A percentile compares a stretch with the other conserved stretches of the same genome.
Conservation (phyloP, 2,888 invertebrate genomes). For the Drosophila nigricruria region DNA sequence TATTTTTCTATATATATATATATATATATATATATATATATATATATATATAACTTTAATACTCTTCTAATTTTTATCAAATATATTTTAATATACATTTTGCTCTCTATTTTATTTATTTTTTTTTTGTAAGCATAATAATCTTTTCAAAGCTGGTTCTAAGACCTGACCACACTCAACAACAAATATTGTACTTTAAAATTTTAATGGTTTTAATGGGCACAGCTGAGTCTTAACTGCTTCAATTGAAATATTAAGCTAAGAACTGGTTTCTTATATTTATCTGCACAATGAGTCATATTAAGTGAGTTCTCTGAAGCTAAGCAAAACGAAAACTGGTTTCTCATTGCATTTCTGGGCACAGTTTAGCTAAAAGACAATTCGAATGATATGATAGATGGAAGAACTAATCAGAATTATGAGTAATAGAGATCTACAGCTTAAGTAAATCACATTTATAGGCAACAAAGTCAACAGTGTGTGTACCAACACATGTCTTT, state of each 20-base stretch:
- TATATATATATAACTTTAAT: too few relatives aligned
- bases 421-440: not conserved
- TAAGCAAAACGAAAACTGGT: constrained; percentile 1
- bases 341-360: not conserved
- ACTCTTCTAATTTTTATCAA: too few relatives aligned
- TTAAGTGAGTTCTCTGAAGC: not conserved
- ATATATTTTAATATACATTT: too few relatives aligned
- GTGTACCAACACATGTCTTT: not conserved
- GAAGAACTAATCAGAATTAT: not conserved
- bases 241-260: not conserved
- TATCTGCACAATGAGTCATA: not conserved
- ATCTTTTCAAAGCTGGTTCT: not conserved
- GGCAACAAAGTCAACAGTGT: too few relatives aligned
- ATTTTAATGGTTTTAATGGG: not conserved
- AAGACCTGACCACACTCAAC: constrained; percentile 9
- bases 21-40: too few relatives aligned
- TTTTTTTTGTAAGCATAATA: too few relatives aligned
- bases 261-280: not conserved
- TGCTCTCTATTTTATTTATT: too few relatives aligned
- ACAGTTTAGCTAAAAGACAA: not conserved
- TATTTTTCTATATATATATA: too few relatives aligned
- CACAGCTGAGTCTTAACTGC: not conserved
- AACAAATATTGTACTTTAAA: not conserved
- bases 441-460: not conserved
- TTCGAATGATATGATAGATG: not conserved